phyloP scores from a whole-genome alignment of 1,140 invertebrate species.

The Sweltsa coloradensis region DNA sequence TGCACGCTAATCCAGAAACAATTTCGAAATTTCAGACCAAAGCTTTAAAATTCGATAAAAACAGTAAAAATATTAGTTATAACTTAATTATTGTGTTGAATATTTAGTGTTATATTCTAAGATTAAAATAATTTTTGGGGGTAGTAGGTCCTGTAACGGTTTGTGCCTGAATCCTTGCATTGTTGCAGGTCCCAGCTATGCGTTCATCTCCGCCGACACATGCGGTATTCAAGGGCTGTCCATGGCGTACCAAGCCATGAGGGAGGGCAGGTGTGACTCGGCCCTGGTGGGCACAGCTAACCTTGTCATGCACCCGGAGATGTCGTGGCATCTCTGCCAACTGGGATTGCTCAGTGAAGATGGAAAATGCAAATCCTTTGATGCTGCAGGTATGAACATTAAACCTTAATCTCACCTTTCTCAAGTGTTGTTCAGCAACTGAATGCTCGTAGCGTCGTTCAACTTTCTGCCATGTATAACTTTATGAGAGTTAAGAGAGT shows the following conservation, averaged over 20 bases:
- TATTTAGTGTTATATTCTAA: too few relatives aligned
- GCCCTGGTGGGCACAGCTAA: slow-evolving; percentile 79
- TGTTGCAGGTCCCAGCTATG: slow-evolving; percentile 59
- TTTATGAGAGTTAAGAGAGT: too few relatives aligned
- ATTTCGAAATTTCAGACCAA: too few relatives aligned
- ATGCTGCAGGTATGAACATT: slow-evolving; percentile 43
- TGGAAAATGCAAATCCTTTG: slow-evolving; percentile 49
- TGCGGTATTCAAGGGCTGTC: slow-evolving; percentile 77
- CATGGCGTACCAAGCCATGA: slow-evolving; percentile 63
- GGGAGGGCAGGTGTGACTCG: slow-evolving; percentile 64
- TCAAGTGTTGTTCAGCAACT: too few relatives aligned
- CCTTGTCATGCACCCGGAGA: slow-evolving; percentile 72
- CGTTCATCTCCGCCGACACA: slow-evolving; percentile 80
- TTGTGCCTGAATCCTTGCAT: too few relatives aligned
- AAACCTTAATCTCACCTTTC: too few relatives aligned
- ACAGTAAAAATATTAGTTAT: background rate
- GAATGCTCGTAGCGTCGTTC: too few relatives aligned
- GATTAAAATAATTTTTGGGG: too few relatives aligned
- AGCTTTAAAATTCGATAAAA: background rate
- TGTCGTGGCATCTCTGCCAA: slow-evolving; percentile 50
- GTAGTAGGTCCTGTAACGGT: too few relatives aligned
- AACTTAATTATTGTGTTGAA: too few relatives aligned
- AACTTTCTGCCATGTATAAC: too few relatives aligned
- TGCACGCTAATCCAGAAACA: too few relatives aligned
- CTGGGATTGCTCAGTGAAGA: slow-evolving; percentile 42